Base-by-base conservation (phyloP, 2,797 vertebrate species). In the Gobio occitaniae region DNA sequence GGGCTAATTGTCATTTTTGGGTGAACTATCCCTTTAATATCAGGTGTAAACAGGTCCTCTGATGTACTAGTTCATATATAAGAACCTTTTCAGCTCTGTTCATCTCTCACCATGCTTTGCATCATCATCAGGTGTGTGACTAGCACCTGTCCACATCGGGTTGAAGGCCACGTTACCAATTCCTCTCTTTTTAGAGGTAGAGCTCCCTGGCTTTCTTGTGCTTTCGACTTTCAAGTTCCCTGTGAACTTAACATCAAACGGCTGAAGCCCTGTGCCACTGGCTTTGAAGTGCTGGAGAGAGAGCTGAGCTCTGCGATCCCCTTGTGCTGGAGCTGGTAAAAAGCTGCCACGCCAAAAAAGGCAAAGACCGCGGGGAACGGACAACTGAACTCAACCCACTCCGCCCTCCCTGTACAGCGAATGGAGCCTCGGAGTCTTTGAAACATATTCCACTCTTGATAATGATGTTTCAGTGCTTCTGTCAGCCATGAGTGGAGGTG, bases 221-320 rank as follows among this genome's bases (percentile, higher is more conserved):
- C 76, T 87, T 89, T 86, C 87, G 90, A 94, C 95, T 95, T 95
- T 92, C 93, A 95, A 93, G 94, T 94, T 94, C 90, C 90, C 94
- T 94, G 92, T 96, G 95, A 95, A 95, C 93, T 95, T 93, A 91
- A 95, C 95, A 95, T 96, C 95, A 96, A 95, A 96, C 92, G 29
- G 66, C 84, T 84, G 32, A 86, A 90, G 81, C 52, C 87, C 89
- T 86, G 91, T 87, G 90, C 80, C 80, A 88, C 89, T 82, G 84
- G 87, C 94, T 96, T 96, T 96, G 95, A 95, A 95, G 95, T 93
- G 89, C 89, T 82, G 86, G 89, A 89, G 84, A 89, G 84, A 86
- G 90, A 92, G 90, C 88, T 77, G 88, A 83, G 90, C 88, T 88
- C 85, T 91, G 91, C 91, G 15, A 78, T 61, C 76, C 90, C 91